Base-by-base conservation (phyloP, 2,113 vertebrate species). In the Oryzias curvinotus region DNA sequence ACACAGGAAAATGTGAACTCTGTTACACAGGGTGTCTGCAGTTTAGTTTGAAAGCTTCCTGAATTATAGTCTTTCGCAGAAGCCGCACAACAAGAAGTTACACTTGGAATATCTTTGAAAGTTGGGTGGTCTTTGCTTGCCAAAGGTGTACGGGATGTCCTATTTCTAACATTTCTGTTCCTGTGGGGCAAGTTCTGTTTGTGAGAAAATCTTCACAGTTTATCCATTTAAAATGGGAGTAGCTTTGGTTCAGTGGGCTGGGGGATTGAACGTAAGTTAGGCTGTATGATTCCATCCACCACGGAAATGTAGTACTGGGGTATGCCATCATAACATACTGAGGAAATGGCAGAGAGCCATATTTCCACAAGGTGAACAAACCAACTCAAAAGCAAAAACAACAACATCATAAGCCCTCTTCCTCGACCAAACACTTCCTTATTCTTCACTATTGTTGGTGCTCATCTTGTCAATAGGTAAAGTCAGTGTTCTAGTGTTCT, bases 1-100 rank as follows among this genome's bases (percentile, higher is more conserved):
- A 75, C 73, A 80, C 30, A 60, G 57, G 7, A 68, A 77, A 68
- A 77, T 57, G 67, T 83, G 79, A 79, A 76, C 42, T 42, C 15
- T 5, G 68, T 69, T 76, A 53, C 68, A 57, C 30, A n/a, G 41
- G 48, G 65, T 75, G 68, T 77, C 26, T 51, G 54, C 15, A 52
- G 28, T 71, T 44, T 6, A 21, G 5, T 51, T 58, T 5, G 46
- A 12, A 47, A 71, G 45, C 57, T 49, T 65, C 19, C 8, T 47
- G 28, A 49, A 42, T 58, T 5, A 13, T 28, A 23, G 21, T 57
- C 19, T 18, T 52, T 36, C 4, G 15, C 23, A 44, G 16, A 50
- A 43, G 53, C 12, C 23, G 4, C n/a, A n/a, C 23, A 18, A 19
- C 5, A 30, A 56, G 36, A 49, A 5, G 7, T 65, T 57, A 43